Evolutionary conservation across 2,888 invertebrate species (phyloP).

Genomic region (Sylvicola fuscatus): DNA sequence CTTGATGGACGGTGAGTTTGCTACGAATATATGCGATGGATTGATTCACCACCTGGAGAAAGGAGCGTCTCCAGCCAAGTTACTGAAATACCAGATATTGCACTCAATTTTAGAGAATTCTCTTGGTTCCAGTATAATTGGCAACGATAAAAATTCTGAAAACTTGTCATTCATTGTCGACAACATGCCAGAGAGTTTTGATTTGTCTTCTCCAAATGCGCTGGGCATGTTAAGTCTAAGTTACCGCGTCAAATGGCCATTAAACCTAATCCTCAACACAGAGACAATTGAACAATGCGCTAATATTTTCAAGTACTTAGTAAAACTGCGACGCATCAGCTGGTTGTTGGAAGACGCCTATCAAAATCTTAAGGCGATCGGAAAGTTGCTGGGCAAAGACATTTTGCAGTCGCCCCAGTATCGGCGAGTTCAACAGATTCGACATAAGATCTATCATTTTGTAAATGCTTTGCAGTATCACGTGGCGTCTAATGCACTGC

Average conservation of each 20-base stretch:
- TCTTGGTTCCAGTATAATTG: conserved; percentile 40
- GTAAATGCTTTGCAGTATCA: conserved; percentile 56
- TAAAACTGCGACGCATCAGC: conserved; percentile 54
- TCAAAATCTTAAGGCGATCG: background rate
- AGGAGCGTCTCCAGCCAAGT: conserved; percentile 39
- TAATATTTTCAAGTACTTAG: conserved; percentile 51
- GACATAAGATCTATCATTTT: conserved; percentile 57
- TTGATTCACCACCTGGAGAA: conserved; percentile 43
- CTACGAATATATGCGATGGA: conserved; percentile 45
- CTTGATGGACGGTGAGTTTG: conserved; percentile 60
- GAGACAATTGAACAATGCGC: conserved; percentile 49
- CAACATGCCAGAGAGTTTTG: conserved; percentile 37
- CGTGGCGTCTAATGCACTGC: conserved; percentile 52
- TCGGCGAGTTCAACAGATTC: conserved; percentile 44
- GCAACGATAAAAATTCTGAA: conserved; percentile 36
- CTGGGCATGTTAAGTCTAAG: conserved; percentile 45
- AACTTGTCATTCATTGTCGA: conserved; percentile 41
- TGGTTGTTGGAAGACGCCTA: conserved; percentile 52
- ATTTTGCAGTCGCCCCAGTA: conserved; percentile 36
- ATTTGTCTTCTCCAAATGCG: conserved; percentile 42
- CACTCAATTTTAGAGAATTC: conserved; percentile 49
- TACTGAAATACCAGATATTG: conserved; percentile 46
- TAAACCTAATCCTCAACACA: conserved; percentile 53
- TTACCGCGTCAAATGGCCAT: conserved; percentile 54
- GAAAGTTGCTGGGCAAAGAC: background rate